Conservation (phyloP, 2,888 invertebrate genomes). For the Caenorhabditis sp. region DNA sequence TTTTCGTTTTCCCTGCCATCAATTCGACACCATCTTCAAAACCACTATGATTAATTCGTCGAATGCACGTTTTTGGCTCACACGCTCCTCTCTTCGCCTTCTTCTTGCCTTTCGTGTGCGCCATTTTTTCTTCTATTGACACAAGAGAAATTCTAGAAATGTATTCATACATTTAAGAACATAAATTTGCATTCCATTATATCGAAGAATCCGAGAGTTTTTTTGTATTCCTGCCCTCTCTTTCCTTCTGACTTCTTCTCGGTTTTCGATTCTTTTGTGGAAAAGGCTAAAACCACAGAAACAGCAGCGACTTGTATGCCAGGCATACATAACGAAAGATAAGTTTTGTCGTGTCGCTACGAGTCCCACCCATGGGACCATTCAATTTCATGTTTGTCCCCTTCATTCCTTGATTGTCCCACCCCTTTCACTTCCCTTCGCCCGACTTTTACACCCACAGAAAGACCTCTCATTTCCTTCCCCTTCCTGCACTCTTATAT, state of each 20-base stretch:
- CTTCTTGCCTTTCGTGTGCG: constrained; percentile 7
- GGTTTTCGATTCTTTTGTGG: constrained; percentile 56
- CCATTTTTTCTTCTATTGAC: constrained; percentile 41
- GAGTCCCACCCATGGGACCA: constrained; percentile 61
- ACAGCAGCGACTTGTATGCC: constrained; percentile 30
- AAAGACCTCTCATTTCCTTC: constrained; percentile 24
- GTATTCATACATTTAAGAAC: constrained; percentile 29
- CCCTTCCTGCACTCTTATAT: constrained; percentile 8
- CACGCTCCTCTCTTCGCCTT: constrained; percentile 40
- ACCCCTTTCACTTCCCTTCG: constrained; percentile 32
- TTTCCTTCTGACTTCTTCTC: constrained; percentile 24
- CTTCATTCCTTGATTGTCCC: constrained; percentile 57
- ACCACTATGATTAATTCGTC: constrained; percentile 62
- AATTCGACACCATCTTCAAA: constrained; percentile 47
- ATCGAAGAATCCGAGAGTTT: constrained; percentile 13
- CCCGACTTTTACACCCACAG: constrained; percentile 49
- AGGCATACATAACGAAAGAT: constrained; percentile 41
- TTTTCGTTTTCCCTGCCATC: constrained; percentile 20
- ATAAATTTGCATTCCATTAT: constrained; percentile 41
- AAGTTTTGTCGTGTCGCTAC: constrained; percentile 60
- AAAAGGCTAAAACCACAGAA: background rate
- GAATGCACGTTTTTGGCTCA: constrained; percentile 60
- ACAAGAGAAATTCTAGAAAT: constrained; percentile 38
- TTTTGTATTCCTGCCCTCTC: constrained; percentile 6
- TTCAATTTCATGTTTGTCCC: constrained; percentile 69